Percentiles rank a stretch among this genome's conserved stretches.
phyloP scores from a whole-genome alignment of 2,113 vertebrate genomes.

The Neomonachus schauinslandi region DNA sequence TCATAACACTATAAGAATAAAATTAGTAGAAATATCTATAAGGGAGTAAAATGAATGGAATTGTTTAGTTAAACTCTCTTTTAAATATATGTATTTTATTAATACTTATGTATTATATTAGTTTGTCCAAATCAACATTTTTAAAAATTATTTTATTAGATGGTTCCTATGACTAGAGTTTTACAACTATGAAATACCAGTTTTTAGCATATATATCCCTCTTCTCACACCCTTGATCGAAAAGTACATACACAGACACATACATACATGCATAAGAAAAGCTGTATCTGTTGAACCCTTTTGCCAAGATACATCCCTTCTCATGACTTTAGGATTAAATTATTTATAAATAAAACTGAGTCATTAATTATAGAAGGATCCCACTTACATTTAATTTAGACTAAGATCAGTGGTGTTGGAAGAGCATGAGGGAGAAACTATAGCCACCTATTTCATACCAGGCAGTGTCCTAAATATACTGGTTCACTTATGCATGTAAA shows the following conservation, averaged over 20 bases:
- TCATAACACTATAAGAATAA: background rate
- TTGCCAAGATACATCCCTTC: background rate
- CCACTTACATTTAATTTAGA: background rate
- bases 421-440: background rate
- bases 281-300: background rate
- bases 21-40: conserved; percentile 28
- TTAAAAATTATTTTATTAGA: background rate
- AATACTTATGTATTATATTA: background rate
- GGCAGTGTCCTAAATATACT: background rate
- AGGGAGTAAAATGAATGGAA: background rate
- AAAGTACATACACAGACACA: background rate
- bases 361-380: background rate
- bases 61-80: background rate
- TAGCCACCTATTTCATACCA: background rate
- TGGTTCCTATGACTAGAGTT: background rate
- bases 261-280: background rate
- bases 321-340: background rate
- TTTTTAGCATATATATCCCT: background rate
- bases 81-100: background rate
- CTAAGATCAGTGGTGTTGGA: background rate
- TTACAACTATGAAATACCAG: background rate
- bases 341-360: background rate
- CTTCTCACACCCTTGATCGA: background rate
- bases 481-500: background rate
- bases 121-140: background rate